A percentile compares a stretch with the other conserved stretches of the same genome.
phyloP scores from a whole-genome alignment of 1,140 invertebrate species.

The Eufriesea mexicana region DNA sequence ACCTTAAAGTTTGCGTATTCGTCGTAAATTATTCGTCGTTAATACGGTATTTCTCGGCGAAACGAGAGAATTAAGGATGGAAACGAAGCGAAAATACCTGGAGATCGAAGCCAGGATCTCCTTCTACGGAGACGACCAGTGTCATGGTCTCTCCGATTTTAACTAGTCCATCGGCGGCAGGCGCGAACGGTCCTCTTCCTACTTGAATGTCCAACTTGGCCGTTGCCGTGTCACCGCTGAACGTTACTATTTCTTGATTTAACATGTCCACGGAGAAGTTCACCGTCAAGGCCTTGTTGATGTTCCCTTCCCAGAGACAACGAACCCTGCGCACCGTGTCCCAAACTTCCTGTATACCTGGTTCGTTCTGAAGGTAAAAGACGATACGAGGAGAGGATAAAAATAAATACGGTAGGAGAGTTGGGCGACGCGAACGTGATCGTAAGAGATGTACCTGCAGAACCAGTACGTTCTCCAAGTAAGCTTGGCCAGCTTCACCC shows the following conservation, averaged over 20 bases:
- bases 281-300: conserved; percentile 89
- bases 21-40: not conserved
- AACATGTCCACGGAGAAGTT: conserved; percentile 91
- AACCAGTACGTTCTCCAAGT: conserved; percentile 91
- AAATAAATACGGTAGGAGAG: not conserved
- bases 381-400: not conserved
- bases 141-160: conserved; percentile 93
- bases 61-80: not conserved
- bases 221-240: conserved; percentile 91
- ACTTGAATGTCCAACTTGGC: conserved; percentile 91
- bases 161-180: conserved; percentile 89
- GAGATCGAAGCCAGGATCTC: conserved; percentile 91
- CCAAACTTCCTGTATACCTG: conserved; percentile 92
- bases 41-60: not conserved
- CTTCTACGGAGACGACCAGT: conserved; percentile 90
- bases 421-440: not conserved
- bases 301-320: conserved; percentile 91
- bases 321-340: conserved; percentile 89
- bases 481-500: conserved; percentile 88
- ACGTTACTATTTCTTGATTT: conserved; percentile 90
- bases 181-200: conserved; percentile 90
- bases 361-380: conserved; percentile 84
- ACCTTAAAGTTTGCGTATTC: conserved; percentile 75
- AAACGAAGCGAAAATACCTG: conserved; percentile 76
- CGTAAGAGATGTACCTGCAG: conserved; percentile 81